Evolutionary conservation across 2,888 invertebrate species (phyloP).

Genomic region (Strigamia maritima): DNA sequence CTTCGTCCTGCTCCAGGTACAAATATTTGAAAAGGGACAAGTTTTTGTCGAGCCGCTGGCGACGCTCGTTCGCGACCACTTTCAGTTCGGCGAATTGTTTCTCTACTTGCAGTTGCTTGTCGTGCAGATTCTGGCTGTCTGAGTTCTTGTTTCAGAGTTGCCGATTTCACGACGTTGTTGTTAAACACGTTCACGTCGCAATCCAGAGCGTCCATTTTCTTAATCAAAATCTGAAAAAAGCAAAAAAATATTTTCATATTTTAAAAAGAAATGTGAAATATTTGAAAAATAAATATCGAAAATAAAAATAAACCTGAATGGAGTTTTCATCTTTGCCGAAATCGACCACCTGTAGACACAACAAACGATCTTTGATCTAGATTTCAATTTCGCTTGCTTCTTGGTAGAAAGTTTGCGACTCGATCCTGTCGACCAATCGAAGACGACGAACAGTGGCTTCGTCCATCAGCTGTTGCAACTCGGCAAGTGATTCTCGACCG

Average conservation of each 20-base stretch:
- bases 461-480: constrained; percentile 68
- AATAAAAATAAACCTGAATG: constrained; percentile 55
- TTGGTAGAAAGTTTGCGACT: constrained; percentile 82
- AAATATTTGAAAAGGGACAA: constrained; percentile 69
- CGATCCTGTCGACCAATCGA: constrained; percentile 73
- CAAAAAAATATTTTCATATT: too few relatives aligned
- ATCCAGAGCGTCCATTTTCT: constrained; percentile 78
- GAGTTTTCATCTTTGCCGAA: constrained; percentile 91
- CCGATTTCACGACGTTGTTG: constrained; percentile 66
- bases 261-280: too few relatives aligned
- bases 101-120: constrained; percentile 65
- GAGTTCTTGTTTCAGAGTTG: constrained; percentile 64
- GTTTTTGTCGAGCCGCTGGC: constrained; percentile 61
- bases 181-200: constrained; percentile 79
- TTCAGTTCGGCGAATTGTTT: constrained; percentile 65
- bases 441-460: constrained; percentile 68
- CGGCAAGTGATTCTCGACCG: constrained; percentile 68
- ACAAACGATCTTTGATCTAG: constrained; percentile 85
- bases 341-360: constrained; percentile 70
- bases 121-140: constrained; percentile 69
- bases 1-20: constrained; percentile 66
- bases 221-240: constrained; percentile 66
- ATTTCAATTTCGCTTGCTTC: constrained; percentile 86
- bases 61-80: constrained; percentile 62
- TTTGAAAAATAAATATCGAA: too few relatives aligned